Percentiles rank a stretch among this genome's conserved stretches.
These are phyloP conservation scores for Gnathonemus longibarbis DNA, from an alignment of 2,113 vertebrate species.

Conservation along the genomic window DNA sequence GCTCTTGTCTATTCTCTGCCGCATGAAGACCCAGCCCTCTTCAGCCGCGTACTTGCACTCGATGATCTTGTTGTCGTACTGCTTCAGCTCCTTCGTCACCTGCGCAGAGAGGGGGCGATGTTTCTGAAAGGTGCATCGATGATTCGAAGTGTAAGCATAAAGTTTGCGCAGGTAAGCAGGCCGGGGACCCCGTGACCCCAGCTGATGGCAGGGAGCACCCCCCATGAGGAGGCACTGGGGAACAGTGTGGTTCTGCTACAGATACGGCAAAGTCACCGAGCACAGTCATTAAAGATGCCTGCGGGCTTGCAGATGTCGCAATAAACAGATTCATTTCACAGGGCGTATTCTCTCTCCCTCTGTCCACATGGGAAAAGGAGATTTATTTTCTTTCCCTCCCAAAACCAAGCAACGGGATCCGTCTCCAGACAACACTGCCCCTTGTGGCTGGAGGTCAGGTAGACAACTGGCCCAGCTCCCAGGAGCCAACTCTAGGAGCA, in stretches of 20 bases:
- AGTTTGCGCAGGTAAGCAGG: neutral
- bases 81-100: constrained; percentile 91
- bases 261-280: neutral
- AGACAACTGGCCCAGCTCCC: neutral
- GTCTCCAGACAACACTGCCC: neutral
- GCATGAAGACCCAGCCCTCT: constrained; percentile 97
- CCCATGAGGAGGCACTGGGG: neutral
- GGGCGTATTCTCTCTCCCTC: neutral
- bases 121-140: neutral
- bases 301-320: neutral
- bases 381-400: neutral
- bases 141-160: neutral
- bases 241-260: neutral
- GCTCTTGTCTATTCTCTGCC: constrained; percentile 95
- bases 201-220: neutral
- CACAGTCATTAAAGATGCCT: neutral
- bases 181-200: too few relatives aligned
- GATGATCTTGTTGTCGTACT: constrained; percentile 98
- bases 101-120: constrained; percentile 41
- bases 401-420: neutral
- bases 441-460: neutral
- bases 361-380: neutral
- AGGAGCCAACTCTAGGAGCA: neutral
- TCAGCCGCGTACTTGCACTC: constrained; percentile 88
- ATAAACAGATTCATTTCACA: neutral